These are phyloP conservation scores for Tinea pellionella DNA, from an alignment of 2,888 invertebrate species.

Conservation along the genomic window DNA sequence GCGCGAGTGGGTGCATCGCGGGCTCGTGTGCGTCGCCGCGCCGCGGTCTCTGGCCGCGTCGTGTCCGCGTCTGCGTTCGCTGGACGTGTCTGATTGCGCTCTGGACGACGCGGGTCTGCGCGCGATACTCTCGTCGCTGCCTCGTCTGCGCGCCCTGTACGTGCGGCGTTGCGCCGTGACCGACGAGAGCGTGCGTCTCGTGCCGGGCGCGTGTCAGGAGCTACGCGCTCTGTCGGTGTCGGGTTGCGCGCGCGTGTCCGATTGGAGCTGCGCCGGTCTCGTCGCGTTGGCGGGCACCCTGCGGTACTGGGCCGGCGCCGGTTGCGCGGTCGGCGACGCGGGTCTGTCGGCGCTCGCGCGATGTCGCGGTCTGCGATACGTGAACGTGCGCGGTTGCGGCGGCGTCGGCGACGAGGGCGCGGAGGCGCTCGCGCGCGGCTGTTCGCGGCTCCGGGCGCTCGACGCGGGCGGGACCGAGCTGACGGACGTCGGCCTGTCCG, in stretches of 20 bases:
- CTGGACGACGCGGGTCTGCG: slow-evolving; percentile 89
- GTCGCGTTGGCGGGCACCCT: slow-evolving; percentile 90
- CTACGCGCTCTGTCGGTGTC: slow-evolving; percentile 90
- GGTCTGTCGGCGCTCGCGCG: slow-evolving; percentile 88
- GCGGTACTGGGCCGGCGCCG: slow-evolving; percentile 92
- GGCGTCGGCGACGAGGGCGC: slow-evolving; percentile 93
- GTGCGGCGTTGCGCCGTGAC: not conserved
- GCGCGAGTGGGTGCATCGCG: not conserved
- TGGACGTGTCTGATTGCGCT: slow-evolving; percentile 86
- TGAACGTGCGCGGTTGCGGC: slow-evolving; percentile 93
- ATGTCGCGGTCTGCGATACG: slow-evolving; percentile 88
- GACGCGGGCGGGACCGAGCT: slow-evolving; percentile 96
- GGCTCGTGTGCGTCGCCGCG: not conserved
- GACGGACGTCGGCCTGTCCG: slow-evolving; percentile 87
- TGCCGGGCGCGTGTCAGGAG: slow-evolving; percentile 91
- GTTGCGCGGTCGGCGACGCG: slow-evolving; percentile 93
- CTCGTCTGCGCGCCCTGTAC: slow-evolving; percentile 71
- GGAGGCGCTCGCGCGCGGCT: slow-evolving; percentile 85
- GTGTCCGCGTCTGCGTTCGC: slow-evolving; percentile 87
- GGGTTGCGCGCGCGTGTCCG: slow-evolving; percentile 89
- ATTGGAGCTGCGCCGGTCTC: slow-evolving; percentile 90
- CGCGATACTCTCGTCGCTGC: slow-evolving; percentile 88
- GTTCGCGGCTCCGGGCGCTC: slow-evolving; percentile 80
- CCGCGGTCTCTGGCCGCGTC: not conserved
- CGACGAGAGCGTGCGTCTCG: slow-evolving; percentile 90